Evolutionary conservation across 1,140 invertebrate genomes (phyloP), one percentile per base, ranked within the genome.

Genomic region (Drosophila arawakana): DNA sequence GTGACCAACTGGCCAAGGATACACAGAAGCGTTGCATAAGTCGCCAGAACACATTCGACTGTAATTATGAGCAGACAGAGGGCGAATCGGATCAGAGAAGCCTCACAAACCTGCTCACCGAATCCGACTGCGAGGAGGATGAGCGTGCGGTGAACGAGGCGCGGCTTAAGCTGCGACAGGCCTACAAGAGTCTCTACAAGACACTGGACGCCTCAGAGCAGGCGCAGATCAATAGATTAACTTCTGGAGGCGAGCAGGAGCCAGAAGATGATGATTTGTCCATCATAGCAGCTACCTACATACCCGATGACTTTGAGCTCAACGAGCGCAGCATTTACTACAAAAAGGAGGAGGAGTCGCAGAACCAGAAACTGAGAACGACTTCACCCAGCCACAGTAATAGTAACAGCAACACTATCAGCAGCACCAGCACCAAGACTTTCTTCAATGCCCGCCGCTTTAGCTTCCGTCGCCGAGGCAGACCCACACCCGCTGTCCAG

Each of bases 201-300:
- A 88, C 84, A 0, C 6, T 88, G 18, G 83, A 89, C 70, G 37
- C 67, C 8, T 71, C 71, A 15, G 73, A 76, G 25, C 78, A 83
- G 77, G 77, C 73, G 1, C 68, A 79, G 55, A 81, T 90, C 0
- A 68, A 89, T 34, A 43, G 71, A n/a, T 8, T 89, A 10, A 90
- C 85, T 6, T 41, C 41, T 2, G 52, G 21, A 3, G 62, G 7
- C 49, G 69, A 62, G 39, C 44, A 59, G 35, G 59, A 60, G 7
- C 43, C 37, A 6, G 88, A 80, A 0, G 84, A 92, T 21, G 91
- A 92, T 55, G 79, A 92, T 44, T 37, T 92, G 10, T 92, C 91
- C 47, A 79, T 92, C 25, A 92, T 92, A 65, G 91, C 92, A 15
- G 91, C 91, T 15, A 90, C 82, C 8, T 92, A 92, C 30, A 75